Percentiles rank a stretch among this genome's conserved stretches.
Conservation (phyloP, 2,797 vertebrate species). For the Urophycis tenuis region DNA sequence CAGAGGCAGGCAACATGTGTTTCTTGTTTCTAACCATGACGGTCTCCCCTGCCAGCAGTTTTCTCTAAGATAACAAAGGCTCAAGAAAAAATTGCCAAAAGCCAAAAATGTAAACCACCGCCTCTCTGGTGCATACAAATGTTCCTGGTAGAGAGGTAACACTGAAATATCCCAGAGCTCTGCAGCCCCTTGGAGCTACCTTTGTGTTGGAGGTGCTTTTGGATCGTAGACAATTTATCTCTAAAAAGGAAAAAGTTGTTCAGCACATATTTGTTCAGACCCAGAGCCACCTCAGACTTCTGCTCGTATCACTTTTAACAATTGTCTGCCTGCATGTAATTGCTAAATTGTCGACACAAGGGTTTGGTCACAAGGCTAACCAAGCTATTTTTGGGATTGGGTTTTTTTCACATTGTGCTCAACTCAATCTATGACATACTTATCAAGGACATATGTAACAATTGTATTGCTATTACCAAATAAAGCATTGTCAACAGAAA, state of each 20-base stretch:
- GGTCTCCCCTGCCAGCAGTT: slow-evolving; percentile 15
- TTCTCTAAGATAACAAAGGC: background rate
- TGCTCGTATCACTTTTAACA: background rate
- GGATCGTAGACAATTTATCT: background rate
- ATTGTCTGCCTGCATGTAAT: background rate
- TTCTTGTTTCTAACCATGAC: slow-evolving; percentile 29
- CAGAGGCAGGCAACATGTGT: slow-evolving; percentile 36
- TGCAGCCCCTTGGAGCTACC: background rate
- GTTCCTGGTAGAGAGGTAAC: background rate
- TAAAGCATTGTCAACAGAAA: background rate
- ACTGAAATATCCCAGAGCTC: background rate
- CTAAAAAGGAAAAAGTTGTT: too few relatives aligned
- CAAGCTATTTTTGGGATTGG: background rate
- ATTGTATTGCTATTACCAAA: background rate
- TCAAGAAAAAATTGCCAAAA: background rate
- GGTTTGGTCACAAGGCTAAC: background rate
- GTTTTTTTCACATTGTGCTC: background rate
- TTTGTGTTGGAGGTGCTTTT: background rate
- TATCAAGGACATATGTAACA: background rate
- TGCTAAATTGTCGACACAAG: background rate
- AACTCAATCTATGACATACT: background rate
- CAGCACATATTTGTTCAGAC: too few relatives aligned
- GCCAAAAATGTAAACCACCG: background rate
- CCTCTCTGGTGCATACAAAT: background rate
- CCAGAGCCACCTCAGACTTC: background rate